Percentiles rank a stretch among this genome's conserved stretches.
Conservation (phyloP, 2,797 vertebrate species). For the Poeciliopsis paucimaculata region DNA sequence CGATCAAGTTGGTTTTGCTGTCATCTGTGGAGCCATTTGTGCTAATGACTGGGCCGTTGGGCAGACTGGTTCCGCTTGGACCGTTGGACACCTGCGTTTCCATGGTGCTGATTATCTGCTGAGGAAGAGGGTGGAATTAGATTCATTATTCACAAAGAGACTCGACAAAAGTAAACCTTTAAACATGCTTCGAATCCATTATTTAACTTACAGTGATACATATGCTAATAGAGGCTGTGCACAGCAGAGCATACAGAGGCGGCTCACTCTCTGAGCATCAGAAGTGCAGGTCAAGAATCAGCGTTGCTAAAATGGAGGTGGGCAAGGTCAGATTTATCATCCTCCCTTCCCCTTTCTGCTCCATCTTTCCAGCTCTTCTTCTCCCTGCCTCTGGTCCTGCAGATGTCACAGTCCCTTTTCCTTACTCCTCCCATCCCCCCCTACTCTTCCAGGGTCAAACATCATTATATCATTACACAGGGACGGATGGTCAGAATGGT, state of each 20-base stretch:
- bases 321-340: constrained; percentile 66
- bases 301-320: constrained; percentile 61
- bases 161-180: constrained; percentile 11
- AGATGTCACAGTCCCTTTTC: constrained; percentile 80
- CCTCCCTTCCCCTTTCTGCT: constrained; percentile 47
- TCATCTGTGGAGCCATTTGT: constrained; percentile 90
- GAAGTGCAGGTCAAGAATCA: constrained; percentile 64
- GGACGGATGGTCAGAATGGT: constrained; percentile 61
- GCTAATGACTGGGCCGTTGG: constrained; percentile 90
- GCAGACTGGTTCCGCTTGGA: constrained; percentile 88
- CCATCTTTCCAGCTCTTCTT: constrained; percentile 57
- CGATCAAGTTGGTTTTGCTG: constrained; percentile 98
- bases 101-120: constrained; percentile 99
- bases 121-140: constrained; percentile 79
- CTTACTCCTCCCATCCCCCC: constrained; percentile 65
- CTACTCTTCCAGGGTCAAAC: constrained; percentile 77
- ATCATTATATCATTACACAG: constrained; percentile 76
- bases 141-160: constrained; percentile 39
- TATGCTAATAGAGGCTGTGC: constrained; percentile 17
- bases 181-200: constrained; percentile 18
- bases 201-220: constrained; percentile 26
- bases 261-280: constrained; percentile 62
- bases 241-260: constrained; percentile 2
- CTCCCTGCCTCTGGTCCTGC: constrained; percentile 79
- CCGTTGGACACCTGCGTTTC: constrained; percentile 97